phyloP scores from a whole-genome alignment of 2,888 invertebrate species.

The Rhingia rostrata region DNA sequence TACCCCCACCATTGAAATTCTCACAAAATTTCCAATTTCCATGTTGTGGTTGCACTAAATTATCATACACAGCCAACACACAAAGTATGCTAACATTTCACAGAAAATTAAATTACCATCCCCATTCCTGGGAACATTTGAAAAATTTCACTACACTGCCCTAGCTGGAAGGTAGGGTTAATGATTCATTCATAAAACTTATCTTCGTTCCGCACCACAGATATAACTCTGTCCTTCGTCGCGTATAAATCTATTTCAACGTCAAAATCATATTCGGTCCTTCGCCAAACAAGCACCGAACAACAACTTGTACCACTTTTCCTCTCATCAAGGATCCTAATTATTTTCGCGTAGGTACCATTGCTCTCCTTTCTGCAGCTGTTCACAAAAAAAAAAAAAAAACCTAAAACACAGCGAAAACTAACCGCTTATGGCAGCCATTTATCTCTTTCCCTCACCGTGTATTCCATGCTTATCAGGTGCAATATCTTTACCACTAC shows the following conservation, averaged over 20 bases:
- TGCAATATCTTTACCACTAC: constrained; percentile 23
- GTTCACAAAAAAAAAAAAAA: constrained; percentile 24
- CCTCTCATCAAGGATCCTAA: constrained; percentile 65
- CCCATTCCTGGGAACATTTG: background rate
- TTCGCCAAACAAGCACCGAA: constrained; percentile 9
- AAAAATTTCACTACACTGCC: background rate
- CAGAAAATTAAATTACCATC: constrained; percentile 29
- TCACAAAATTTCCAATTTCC: too few relatives aligned
- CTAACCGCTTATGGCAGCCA: constrained; percentile 40
- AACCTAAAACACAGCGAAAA: constrained; percentile 15
- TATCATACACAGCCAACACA: background rate
- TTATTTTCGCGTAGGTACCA: constrained; percentile 49
- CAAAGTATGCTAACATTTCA: constrained; percentile 33
- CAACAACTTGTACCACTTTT: constrained; percentile 21
- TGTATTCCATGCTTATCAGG: constrained; percentile 52
- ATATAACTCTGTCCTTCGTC: constrained; percentile 44
- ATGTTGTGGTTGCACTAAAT: too few relatives aligned
- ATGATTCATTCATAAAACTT: constrained; percentile 38
- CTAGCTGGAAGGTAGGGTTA: background rate
- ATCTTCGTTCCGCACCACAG: constrained; percentile 17
- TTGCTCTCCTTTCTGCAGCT: background rate
- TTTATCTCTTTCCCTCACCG: constrained; percentile 22
- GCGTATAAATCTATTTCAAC: constrained; percentile 63
- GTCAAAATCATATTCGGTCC: constrained; percentile 46
- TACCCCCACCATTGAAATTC: too few relatives aligned